Conservation (phyloP, 1,140 invertebrate genomes). For the Antheraea mylitta region DNA sequence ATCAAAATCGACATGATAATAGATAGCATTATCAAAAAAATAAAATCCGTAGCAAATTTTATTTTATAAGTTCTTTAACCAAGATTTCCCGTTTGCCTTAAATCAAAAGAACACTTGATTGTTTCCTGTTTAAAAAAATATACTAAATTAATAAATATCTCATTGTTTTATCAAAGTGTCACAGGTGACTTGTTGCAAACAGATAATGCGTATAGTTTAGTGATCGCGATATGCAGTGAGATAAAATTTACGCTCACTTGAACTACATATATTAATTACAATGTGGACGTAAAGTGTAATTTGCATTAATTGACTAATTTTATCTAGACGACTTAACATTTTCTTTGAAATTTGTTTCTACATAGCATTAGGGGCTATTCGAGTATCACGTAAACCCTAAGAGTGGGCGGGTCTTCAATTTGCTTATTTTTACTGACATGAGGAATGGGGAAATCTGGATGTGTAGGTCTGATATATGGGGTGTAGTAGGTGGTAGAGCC, state of each 20-base stretch:
- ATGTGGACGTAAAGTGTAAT: not conserved
- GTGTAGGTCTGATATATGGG: too few species aligned
- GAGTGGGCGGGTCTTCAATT: too few species aligned
- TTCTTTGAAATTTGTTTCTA: not conserved
- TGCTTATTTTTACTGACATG: too few species aligned
- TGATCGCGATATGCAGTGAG: constrained; percentile 28
- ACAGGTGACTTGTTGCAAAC: not conserved
- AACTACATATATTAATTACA: constrained; percentile 9
- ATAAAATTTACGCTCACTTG: constrained; percentile 24
- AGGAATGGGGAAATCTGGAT: too few species aligned
- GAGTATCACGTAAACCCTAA: too few species aligned
- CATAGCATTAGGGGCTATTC: too few species aligned
- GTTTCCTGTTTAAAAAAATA: not conserved
- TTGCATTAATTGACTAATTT: not conserved
- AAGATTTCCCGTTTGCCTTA: too few species aligned
- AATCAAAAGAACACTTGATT: not conserved
- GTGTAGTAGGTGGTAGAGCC: too few species aligned
- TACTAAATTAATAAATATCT: not conserved
- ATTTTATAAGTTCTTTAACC: too few species aligned
- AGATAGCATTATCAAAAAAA: too few species aligned
- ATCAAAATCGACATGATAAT: too few species aligned
- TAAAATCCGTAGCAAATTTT: too few species aligned
- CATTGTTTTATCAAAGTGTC: constrained; percentile 1
- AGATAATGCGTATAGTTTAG: constrained; percentile 12
- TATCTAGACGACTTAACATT: not conserved